A percentile compares a stretch with the other conserved stretches of the same genome.
phyloP scores from a whole-genome alignment of 2,888 invertebrate species.

The Druceiella hillmani region DNA sequence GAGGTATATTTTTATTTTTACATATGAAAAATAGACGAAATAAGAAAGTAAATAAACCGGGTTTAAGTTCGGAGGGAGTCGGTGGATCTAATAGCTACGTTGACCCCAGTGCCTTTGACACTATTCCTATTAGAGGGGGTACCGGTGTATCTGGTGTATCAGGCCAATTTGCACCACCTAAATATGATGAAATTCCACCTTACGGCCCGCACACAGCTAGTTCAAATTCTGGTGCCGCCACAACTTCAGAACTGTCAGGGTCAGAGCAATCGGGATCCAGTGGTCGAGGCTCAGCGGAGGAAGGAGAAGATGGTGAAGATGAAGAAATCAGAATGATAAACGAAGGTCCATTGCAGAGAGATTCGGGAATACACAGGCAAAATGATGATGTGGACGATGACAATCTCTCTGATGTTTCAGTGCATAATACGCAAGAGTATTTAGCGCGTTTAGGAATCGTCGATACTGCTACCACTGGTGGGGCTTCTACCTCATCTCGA shows the following conservation, averaged over 20 bases:
- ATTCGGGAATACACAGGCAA: conserved; percentile 60
- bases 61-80: conserved; percentile 66
- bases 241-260: conserved; percentile 87
- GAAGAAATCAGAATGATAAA: conserved; percentile 98
- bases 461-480: conserved; percentile 65
- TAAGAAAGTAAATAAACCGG: conserved; percentile 74
- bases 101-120: conserved; percentile 84
- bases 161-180: conserved; percentile 80
- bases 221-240: conserved; percentile 72
- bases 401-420: conserved; percentile 83
- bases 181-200: conserved; percentile 87
- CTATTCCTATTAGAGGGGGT: conserved; percentile 75
- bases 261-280: conserved; percentile 95
- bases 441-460: conserved; percentile 91
- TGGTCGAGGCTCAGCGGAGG: conserved; percentile 94
- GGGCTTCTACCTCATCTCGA: conserved; percentile 61
- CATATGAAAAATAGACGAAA: conserved; percentile 79
- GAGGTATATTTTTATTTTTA: conserved; percentile 78
- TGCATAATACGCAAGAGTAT: conserved; percentile 94
- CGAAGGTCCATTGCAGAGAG: conserved; percentile 78
- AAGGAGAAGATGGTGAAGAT: conserved; percentile 87
- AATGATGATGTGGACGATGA: conserved; percentile 56
- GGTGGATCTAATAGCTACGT: conserved; percentile 79
- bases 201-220: conserved; percentile 75
- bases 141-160: conserved; percentile 46